These are phyloP conservation scores for Bombus polaris DNA, from an alignment of 1,140 invertebrate genomes.

Conservation along the genomic window DNA sequence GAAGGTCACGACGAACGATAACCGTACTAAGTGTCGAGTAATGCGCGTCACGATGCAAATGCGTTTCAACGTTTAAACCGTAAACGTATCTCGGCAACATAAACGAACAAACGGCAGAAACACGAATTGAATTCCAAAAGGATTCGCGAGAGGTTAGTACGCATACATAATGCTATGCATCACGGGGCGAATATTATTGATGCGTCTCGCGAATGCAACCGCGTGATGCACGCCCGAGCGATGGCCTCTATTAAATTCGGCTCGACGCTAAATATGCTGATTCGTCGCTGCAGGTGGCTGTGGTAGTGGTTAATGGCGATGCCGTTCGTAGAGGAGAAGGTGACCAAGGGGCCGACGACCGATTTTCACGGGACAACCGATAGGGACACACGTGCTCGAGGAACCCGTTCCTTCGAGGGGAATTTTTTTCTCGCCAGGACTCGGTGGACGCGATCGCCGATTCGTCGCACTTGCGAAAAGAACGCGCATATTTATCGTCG, in stretches of 20 bases:
- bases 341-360: constrained; percentile 56
- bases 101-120: constrained; percentile 14
- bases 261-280: constrained; percentile 71
- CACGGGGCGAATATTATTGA: constrained; percentile 57
- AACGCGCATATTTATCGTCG: constrained; percentile 65
- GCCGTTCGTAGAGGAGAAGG: constrained; percentile 8
- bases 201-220: constrained; percentile 53
- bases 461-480: constrained; percentile 64
- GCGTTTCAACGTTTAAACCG: constrained; percentile 14
- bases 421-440: constrained; percentile 37
- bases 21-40: constrained; percentile 14
- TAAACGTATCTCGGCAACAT: constrained; percentile 19
- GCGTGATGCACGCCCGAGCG: constrained; percentile 53
- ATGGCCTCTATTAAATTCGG: constrained; percentile 68
- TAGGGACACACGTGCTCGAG: constrained; percentile 42
- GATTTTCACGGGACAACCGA: constrained; percentile 60
- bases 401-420: constrained; percentile 43
- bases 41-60: constrained; percentile 43
- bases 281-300: constrained; percentile 69
- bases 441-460: constrained; percentile 54
- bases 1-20: constrained; percentile 39
- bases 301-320: constrained; percentile 56
- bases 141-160: constrained; percentile 3
- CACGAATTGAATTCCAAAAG: constrained; percentile 39
- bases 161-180: constrained; percentile 38